These are phyloP conservation scores for Pterostichus niger DNA, from an alignment of 2,888 invertebrate genomes.

Conservation along the genomic window DNA sequence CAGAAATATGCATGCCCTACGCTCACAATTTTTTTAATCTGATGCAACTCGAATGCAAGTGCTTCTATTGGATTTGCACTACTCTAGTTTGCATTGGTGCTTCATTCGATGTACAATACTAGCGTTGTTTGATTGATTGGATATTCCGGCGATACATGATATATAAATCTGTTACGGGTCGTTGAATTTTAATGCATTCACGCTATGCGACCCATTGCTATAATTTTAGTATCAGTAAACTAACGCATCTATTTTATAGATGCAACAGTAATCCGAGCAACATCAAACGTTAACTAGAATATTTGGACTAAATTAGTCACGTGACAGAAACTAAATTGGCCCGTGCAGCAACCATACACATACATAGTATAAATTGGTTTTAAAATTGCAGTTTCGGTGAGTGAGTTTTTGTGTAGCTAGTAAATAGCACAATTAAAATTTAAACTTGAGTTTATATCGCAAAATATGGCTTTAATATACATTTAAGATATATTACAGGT, in stretches of 20 bases:
- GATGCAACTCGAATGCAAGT: conserved; percentile 8
- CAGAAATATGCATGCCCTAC: too few species aligned
- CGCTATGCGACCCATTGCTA: conserved; percentile 53
- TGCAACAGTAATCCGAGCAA: conserved; percentile 33
- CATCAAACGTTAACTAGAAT: conserved; percentile 44
- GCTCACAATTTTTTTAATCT: neutral
- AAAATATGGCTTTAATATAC: too few species aligned
- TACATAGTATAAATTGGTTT: conserved; percentile 24
- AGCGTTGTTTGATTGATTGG: conserved; percentile 61
- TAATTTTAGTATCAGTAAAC: conserved; percentile 53
- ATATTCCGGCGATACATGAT: conserved; percentile 43
- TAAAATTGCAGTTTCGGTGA: conserved; percentile 6
- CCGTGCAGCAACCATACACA: conserved; percentile 34
- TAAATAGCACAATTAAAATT: too few species aligned
- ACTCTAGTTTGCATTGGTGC: conserved; percentile 22
- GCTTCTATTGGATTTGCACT: conserved; percentile 17
- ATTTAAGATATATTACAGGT: too few species aligned
- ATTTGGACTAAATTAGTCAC: conserved; percentile 51
- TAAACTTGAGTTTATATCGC: neutral
- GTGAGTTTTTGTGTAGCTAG: neutral
- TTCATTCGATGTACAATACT: conserved; percentile 28
- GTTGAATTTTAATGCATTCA: conserved; percentile 57
- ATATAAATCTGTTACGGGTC: conserved; percentile 62
- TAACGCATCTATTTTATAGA: conserved; percentile 46
- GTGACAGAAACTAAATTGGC: conserved; percentile 34